Evolutionary conservation across 2,113 vertebrate species (phyloP).

Genomic region (Centropus unirufus): DNA sequence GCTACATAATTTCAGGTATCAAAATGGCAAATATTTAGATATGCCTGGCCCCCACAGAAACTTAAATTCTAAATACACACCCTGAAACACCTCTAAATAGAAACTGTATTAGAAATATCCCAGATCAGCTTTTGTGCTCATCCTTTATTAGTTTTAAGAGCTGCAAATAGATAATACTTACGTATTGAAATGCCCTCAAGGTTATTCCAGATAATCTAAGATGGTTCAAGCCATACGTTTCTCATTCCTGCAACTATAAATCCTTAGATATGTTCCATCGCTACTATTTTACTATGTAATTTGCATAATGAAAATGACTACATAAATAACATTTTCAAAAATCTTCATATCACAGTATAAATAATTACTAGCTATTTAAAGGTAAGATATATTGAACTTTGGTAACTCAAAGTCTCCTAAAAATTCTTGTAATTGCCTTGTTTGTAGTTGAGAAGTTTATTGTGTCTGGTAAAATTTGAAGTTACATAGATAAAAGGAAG

Average conservation of each 20-base stretch:
- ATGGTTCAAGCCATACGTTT: slow-evolving; percentile 44
- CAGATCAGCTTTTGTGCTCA: background rate
- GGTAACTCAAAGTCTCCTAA: slow-evolving; percentile 2
- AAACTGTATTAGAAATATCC: background rate
- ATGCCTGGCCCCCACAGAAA: background rate
- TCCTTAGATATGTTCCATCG: slow-evolving; percentile 28
- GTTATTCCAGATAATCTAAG: slow-evolving; percentile 51
- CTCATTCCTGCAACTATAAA: slow-evolving; percentile 60
- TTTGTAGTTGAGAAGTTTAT: background rate
- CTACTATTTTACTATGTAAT: slow-evolving; percentile 65
- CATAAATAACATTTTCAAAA: slow-evolving; percentile 68
- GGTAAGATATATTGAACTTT: slow-evolving; percentile 35
- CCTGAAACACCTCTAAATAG: background rate
- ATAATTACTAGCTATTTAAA: slow-evolving; percentile 65
- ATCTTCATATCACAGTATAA: slow-evolving; percentile 59
- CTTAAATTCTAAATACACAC: background rate
- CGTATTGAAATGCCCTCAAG: slow-evolving; percentile 19
- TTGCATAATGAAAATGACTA: slow-evolving; percentile 67
- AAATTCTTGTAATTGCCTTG: slow-evolving; percentile 17
- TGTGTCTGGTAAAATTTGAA: background rate
- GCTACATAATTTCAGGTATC: background rate
- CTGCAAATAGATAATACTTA: slow-evolving; percentile 1
- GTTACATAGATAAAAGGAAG: background rate
- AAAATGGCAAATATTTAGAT: slow-evolving; percentile 18
- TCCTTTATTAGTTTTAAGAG: slow-evolving; percentile 22